Evolutionary conservation across 2,113 vertebrate species (phyloP).

Genomic region (Chionodraco myersi): DNA sequence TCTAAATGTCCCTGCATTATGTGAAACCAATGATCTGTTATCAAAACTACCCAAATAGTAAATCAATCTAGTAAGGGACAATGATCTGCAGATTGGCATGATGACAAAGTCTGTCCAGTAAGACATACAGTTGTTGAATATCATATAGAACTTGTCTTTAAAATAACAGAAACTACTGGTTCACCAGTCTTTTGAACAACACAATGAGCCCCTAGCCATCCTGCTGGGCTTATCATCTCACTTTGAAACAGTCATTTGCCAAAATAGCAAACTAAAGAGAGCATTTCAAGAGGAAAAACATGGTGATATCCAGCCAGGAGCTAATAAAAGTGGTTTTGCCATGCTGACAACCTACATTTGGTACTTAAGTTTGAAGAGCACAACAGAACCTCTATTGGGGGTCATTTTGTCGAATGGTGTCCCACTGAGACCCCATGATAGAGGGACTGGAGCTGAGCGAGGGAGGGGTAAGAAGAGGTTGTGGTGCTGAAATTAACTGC

Average conservation of each 20-base stretch:
- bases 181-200: conserved; percentile 22
- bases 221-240: conserved; percentile 7
- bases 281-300: conserved; percentile 42
- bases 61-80: background rate
- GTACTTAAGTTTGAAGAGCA: conserved; percentile 92
- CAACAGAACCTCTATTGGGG: conserved; percentile 90
- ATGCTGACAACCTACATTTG: conserved; percentile 87
- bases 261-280: conserved; percentile 45
- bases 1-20: too few relatives aligned
- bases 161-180: background rate
- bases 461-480: conserved; percentile 52
- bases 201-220: conserved; percentile 21
- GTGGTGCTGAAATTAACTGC: conserved; percentile 44
- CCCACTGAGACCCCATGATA: conserved; percentile 88
- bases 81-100: background rate
- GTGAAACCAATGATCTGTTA: background rate
- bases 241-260: conserved; percentile 30
- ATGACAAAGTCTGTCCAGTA: background rate
- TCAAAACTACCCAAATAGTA: background rate
- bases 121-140: background rate
- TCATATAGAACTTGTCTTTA: background rate
- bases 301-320: conserved; percentile 60
- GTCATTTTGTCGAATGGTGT: conserved; percentile 91
- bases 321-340: conserved; percentile 64
- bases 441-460: conserved; percentile 74